Percentiles rank a stretch among this genome's conserved stretches.
phyloP scores from a whole-genome alignment of 2,888 invertebrate species.

The Apodemia mormo region DNA sequence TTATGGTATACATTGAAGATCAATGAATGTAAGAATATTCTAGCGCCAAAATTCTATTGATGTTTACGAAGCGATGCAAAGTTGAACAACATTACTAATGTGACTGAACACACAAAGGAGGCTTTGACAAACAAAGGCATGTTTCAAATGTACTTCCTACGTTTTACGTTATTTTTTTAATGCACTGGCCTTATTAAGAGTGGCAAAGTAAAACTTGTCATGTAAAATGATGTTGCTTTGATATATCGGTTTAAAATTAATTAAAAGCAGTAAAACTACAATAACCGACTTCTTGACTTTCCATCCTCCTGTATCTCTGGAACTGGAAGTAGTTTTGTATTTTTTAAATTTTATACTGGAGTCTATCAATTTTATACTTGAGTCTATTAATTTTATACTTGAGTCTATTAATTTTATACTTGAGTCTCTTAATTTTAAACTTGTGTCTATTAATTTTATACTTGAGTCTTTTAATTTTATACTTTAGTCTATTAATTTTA shows the following conservation, averaged over 20 bases:
- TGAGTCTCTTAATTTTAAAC: too few relatives aligned
- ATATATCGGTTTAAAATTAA: background rate
- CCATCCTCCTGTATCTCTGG: too few relatives aligned
- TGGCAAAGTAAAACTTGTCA: background rate
- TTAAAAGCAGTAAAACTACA: too few relatives aligned
- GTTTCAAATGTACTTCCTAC: slow-evolving; percentile 40
- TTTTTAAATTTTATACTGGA: too few relatives aligned
- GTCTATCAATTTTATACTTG: too few relatives aligned
- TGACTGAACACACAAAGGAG: slow-evolving; percentile 40
- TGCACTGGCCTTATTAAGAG: slow-evolving; percentile 12
- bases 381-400: too few relatives aligned
- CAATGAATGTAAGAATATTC: background rate
- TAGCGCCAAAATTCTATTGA: slow-evolving; percentile 27
- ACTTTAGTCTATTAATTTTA: too few relatives aligned
- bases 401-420: too few relatives aligned
- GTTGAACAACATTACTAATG: slow-evolving; percentile 35
- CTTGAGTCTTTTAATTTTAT: too few relatives aligned
- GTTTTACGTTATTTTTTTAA: slow-evolving; percentile 32
- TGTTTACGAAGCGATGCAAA: slow-evolving; percentile 31
- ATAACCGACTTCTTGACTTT: too few relatives aligned
- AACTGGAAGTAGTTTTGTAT: too few relatives aligned
- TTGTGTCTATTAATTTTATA: too few relatives aligned
- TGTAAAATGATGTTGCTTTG: background rate
- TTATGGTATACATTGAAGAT: background rate
- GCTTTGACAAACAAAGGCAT: slow-evolving; percentile 48